Evolutionary conservation across 2,797 vertebrate species (phyloP), one percentile per base, ranked within the genome.

Genomic region (Catostomus latipinnis): DNA sequence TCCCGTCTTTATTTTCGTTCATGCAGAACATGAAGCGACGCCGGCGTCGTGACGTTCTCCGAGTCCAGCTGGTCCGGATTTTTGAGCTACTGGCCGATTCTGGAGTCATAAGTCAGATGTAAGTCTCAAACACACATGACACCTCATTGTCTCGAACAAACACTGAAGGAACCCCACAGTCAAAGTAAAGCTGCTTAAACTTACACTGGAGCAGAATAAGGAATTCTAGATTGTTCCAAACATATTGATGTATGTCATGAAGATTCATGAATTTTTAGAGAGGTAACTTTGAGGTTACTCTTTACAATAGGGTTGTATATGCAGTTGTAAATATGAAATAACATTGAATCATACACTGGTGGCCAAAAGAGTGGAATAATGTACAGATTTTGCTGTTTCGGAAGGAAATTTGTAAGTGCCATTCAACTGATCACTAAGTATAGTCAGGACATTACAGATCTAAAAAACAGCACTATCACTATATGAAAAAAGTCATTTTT

Each of bases 1-100:
- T 54, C 8, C 3, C 13, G n/a, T 53, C 4, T 3, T 0, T 43
- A 8, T 11, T 48, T 67, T 6, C 57, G 1, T 56, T 45, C 57
- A 7, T 85, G 8, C 12, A 99, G 98, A 99, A 99, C 89, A 97
- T 99, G 98, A 99, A 99, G 87, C 96, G 98, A 56, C 97, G 98
- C 95, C 94, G 97, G 96, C 96, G 98, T 92, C 97, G 98, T 83
- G 98, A 99, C 91, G 95, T 99, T 94, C 95, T 99, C 90, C 94
- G 98, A 89, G 97, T 99, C 88, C 98, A 99, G 65, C 96, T 99
- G 92, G 97, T 99, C 90, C 95, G 98, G 89, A 99, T 99, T 92
- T 99, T 99, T 94, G 98, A 99, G 89, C 94, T 99, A 87, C 91
- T 99, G 90, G 98, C 98, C 82, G 98, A 99, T 93, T 97, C 96